Conservation (phyloP, 2,113 vertebrate genomes). For the Pelecanus crispus region DNA sequence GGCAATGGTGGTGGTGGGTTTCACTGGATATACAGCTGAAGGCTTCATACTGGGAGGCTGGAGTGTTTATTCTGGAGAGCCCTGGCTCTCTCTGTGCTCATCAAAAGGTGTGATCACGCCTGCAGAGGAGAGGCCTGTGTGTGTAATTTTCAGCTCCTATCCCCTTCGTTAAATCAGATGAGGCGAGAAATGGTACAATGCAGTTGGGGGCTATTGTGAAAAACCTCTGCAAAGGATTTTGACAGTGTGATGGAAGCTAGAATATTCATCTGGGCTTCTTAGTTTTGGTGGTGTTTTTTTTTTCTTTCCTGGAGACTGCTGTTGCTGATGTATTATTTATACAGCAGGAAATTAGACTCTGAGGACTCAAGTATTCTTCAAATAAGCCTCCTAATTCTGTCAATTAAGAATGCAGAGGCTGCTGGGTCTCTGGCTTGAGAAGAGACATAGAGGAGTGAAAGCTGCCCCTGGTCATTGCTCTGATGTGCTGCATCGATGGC, state of each 20-base stretch:
- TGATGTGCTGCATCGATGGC: not conserved
- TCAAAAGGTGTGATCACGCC: conserved; percentile 47
- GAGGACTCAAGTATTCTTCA: conserved; percentile 59
- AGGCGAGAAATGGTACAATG: conserved; percentile 44
- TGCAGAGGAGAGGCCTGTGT: not conserved
- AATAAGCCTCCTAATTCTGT: conserved; percentile 62
- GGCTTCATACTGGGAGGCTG: not conserved
- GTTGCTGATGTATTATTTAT: conserved; percentile 66
- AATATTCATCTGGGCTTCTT: not conserved
- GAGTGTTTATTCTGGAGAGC: not conserved
- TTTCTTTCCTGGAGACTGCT: conserved; percentile 29
- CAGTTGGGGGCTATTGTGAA: conserved; percentile 9
- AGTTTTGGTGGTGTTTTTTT: not conserved
- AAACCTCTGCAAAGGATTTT: conserved; percentile 26
- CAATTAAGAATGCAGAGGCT: conserved; percentile 55
- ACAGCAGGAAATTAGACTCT: conserved; percentile 62
- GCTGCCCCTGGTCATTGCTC: conserved; percentile 22
- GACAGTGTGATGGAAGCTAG: conserved; percentile 1
- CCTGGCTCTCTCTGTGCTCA: not conserved
- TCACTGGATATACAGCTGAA: not conserved
- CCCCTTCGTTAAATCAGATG: not conserved
- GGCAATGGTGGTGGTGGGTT: not conserved
- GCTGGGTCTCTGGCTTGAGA: conserved; percentile 14
- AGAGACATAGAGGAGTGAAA: not conserved
- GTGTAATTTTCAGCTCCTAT: conserved; percentile 27